phyloP scores from a whole-genome alignment of 2,797 vertebrate species.

The Sphenodon punctatus region DNA sequence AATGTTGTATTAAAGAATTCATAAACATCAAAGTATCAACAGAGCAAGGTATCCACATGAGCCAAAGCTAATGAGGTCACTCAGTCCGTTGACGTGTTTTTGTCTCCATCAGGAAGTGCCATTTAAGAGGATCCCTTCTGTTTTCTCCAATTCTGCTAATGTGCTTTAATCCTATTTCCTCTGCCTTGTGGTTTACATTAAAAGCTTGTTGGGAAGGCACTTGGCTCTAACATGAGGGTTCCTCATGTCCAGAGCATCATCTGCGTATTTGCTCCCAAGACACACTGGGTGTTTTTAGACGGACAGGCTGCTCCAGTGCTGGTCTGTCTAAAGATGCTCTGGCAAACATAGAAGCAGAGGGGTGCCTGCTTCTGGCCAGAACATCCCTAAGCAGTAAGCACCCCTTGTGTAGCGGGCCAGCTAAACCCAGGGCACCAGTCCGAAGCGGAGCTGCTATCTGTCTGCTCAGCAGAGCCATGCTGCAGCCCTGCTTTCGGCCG shows the following conservation, averaged over 20 bases:
- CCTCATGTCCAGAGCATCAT: neutral
- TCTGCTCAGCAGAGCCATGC: too few species aligned
- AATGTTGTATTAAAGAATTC: conserved; percentile 3
- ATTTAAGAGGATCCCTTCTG: neutral
- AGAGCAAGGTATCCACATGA: neutral
- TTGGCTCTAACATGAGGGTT: neutral
- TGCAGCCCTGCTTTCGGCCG: too few species aligned
- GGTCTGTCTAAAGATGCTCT: too few species aligned
- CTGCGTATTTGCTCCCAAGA: neutral
- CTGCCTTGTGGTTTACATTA: neutral
- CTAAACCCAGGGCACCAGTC: too few species aligned
- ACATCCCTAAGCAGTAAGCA: too few species aligned
- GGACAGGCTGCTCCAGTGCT: too few species aligned
- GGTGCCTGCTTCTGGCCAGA: too few species aligned
- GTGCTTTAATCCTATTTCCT: neutral
- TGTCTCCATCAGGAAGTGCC: neutral
- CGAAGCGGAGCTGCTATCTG: too few species aligned
- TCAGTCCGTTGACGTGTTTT: neutral
- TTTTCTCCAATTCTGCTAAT: conserved; percentile 2
- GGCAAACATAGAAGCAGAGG: too few species aligned
- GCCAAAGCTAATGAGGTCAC: neutral
- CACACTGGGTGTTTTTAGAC: too few species aligned
- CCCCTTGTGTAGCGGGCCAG: too few species aligned
- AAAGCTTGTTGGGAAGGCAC: neutral
- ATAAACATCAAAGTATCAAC: neutral